Evolutionary conservation across 2,113 vertebrate species (phyloP).

Genomic region (Carassius auratus): DNA sequence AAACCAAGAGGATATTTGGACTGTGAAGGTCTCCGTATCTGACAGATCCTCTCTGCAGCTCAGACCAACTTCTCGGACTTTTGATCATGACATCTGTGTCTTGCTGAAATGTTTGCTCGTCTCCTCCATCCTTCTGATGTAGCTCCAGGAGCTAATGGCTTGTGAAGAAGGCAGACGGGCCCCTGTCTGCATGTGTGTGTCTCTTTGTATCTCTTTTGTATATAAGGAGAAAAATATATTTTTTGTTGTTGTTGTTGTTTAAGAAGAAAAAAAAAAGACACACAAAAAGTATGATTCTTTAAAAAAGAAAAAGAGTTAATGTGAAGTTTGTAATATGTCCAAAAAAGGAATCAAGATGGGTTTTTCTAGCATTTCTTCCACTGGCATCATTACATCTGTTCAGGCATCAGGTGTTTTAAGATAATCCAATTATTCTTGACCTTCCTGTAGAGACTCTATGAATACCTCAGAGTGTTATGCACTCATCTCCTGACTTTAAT

Average conservation of each 20-base stretch:
- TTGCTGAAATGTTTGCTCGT: too few species aligned
- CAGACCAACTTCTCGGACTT: too few species aligned
- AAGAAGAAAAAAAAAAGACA: background rate
- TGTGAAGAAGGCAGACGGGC: conserved; percentile 91
- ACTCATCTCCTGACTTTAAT: conserved; percentile 20
- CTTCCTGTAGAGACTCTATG: conserved; percentile 17
- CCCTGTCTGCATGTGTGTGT: conserved; percentile 66
- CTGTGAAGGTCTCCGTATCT: too few species aligned
- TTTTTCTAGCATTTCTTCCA: background rate
- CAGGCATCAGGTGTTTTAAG: conserved; percentile 33
- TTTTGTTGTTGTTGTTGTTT: background rate
- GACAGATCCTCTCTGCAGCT: too few species aligned
- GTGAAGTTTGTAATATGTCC: conserved; percentile 24
- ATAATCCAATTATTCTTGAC: conserved; percentile 45
- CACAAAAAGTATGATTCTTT: too few species aligned
- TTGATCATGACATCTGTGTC: too few species aligned
- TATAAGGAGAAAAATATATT: background rate
- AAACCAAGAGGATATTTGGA: too few species aligned
- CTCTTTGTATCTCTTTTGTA: conserved; percentile 4
- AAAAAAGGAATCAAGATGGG: conserved; percentile 23
- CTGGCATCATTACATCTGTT: conserved; percentile 1
- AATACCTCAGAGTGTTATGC: background rate
- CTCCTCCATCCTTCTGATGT: conserved; percentile 77
- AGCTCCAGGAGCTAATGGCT: conserved; percentile 81
- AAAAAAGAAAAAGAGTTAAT: too few species aligned